phyloP scores from a whole-genome alignment of 2,113 vertebrate genomes.

The Pterocles burchelli region DNA sequence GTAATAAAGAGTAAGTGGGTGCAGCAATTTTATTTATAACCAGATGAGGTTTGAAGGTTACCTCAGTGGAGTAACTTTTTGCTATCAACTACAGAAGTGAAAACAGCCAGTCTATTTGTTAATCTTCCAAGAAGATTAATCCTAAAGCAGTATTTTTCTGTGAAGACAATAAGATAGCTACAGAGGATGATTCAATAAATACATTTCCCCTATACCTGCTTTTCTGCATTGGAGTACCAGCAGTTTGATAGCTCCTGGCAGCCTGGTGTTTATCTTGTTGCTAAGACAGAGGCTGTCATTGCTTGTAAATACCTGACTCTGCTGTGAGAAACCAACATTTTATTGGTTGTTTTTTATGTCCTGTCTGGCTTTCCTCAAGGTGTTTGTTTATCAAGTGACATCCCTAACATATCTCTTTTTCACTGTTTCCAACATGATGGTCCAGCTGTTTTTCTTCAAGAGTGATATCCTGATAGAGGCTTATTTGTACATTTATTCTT shows the following conservation, averaged over 20 bases:
- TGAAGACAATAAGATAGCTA: not conserved
- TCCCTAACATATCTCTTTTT: not conserved
- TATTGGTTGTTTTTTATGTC: not conserved
- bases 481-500: not conserved
- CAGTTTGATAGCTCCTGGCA: not conserved
- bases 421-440: not conserved
- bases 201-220: not conserved
- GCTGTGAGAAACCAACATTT: not conserved
- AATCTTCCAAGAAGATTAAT: not conserved
- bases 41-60: not conserved
- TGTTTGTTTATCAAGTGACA: not conserved
- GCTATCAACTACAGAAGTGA: not conserved
- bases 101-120: not conserved
- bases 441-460: not conserved
- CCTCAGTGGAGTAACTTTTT: not conserved
- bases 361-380: conserved; percentile 13
- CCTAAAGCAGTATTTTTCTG: not conserved
- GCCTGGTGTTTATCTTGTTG: conserved; percentile 16
- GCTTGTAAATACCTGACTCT: conserved; percentile 14
- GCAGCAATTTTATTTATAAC: not conserved
- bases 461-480: not conserved
- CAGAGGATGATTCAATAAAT: not conserved
- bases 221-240: not conserved
- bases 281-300: conserved; percentile 20
- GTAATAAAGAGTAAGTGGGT: not conserved